These are phyloP conservation scores for Schizotus pectinicornis DNA, from an alignment of 2,888 invertebrate genomes.

Conservation along the genomic window DNA sequence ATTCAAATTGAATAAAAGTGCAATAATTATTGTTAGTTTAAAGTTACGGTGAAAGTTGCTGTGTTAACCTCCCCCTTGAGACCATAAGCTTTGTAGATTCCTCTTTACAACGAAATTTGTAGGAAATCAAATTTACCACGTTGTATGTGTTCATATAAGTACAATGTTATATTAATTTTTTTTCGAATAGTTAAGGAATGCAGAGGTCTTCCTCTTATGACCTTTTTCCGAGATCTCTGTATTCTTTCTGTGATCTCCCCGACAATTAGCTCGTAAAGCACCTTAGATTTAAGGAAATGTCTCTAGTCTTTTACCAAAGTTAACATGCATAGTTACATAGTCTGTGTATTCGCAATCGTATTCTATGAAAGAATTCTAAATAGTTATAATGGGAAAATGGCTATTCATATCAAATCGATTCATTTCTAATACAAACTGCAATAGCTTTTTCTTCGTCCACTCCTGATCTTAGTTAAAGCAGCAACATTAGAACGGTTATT, in stretches of 20 bases:
- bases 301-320: slow-evolving; percentile 22
- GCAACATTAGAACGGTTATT: no score
- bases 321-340: no score
- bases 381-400: not conserved
- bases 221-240: slow-evolving; percentile 16
- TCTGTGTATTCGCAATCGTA: not conserved
- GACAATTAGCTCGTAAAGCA: slow-evolving; percentile 17
- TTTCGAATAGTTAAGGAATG: slow-evolving; percentile 9
- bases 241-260: slow-evolving; percentile 26
- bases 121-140: slow-evolving; percentile 15
- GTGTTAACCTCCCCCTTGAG: slow-evolving; percentile 1
- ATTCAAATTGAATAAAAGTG: slow-evolving; percentile 1
- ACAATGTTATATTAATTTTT: slow-evolving; percentile 8
- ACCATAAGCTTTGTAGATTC: slow-evolving; percentile 9
- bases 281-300: slow-evolving; percentile 21
- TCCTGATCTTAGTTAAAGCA: no score
- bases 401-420: slow-evolving; percentile 17
- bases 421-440: no score
- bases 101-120: slow-evolving; percentile 8
- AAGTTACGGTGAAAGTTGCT: not conserved
- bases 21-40: slow-evolving; percentile 1
- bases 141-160: slow-evolving; percentile 25
- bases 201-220: slow-evolving; percentile 14
- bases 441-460: no score
- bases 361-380: slow-evolving; percentile 9